phyloP scores from a whole-genome alignment of 1,140 invertebrate genomes.

The Thereuonema tuberculata region DNA sequence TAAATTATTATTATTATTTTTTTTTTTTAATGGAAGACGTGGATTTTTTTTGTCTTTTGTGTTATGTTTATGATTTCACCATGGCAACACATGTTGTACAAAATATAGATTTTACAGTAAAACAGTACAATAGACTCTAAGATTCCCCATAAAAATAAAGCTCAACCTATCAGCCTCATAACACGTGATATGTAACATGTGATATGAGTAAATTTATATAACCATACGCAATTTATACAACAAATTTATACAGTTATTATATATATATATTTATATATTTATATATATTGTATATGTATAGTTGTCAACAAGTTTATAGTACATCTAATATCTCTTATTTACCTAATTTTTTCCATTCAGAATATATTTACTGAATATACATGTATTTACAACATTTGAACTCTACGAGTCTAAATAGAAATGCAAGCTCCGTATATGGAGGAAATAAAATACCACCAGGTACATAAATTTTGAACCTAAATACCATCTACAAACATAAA shows the following conservation, averaged over 20 bases:
- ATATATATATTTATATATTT: background rate
- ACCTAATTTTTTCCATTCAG: background rate
- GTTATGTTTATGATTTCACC: too few relatives aligned
- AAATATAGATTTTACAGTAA: background rate
- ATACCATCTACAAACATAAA: too few relatives aligned
- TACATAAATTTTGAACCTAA: too few relatives aligned
- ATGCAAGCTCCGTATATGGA: too few relatives aligned
- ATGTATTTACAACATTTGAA: background rate
- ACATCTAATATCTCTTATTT: too few relatives aligned
- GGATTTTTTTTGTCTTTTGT: too few relatives aligned
- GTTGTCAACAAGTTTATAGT: too few relatives aligned
- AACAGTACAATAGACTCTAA: constrained; percentile 1
- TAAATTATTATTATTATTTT: background rate
- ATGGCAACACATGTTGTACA: background rate
- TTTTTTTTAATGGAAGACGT: background rate
- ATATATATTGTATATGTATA: background rate
- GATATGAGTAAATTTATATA: background rate
- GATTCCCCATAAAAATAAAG: background rate
- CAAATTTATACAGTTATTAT: background rate
- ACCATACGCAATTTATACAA: background rate
- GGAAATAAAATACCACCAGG: too few relatives aligned
- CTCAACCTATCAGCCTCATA: background rate
- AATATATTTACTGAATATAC: background rate
- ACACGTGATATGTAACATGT: constrained; percentile 1
- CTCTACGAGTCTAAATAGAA: too few relatives aligned